Evolutionary conservation across 2,797 vertebrate species (phyloP).

Genomic region (Pseudochirops cupreus): DNA sequence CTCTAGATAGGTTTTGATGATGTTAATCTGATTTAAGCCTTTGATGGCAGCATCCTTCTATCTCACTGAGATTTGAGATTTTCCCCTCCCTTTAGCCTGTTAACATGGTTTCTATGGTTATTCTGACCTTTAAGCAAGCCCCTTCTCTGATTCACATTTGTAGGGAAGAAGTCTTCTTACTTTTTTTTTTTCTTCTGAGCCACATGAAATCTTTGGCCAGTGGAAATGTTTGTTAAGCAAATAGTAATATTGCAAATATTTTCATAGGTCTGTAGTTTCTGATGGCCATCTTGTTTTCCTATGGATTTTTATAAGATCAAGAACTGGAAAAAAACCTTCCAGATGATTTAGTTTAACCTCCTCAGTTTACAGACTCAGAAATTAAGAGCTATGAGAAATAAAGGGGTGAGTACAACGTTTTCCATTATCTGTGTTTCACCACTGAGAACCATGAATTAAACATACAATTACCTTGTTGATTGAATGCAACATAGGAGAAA

Average conservation of each 20-base stretch:
- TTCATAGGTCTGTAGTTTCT: neutral
- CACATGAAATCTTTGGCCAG: slow-evolving; percentile 1
- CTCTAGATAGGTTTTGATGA: slow-evolving; percentile 53
- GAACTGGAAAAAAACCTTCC: neutral
- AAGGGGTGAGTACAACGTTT: neutral
- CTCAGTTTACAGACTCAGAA: neutral
- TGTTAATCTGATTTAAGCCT: slow-evolving; percentile 76
- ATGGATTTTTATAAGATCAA: neutral
- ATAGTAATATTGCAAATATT: slow-evolving; percentile 7
- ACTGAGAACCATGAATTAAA: neutral
- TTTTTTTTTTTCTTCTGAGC: neutral
- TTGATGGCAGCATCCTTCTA: slow-evolving; percentile 57
- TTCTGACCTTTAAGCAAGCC: slow-evolving; percentile 52
- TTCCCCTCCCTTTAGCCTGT: slow-evolving; percentile 26
- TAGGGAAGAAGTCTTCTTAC: neutral
- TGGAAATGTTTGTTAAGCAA: slow-evolving; percentile 8
- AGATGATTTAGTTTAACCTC: neutral
- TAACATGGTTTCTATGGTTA: slow-evolving; percentile 74
- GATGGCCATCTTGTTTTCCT: neutral
- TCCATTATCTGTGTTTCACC: neutral
- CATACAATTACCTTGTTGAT: neutral
- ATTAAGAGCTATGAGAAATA: neutral
- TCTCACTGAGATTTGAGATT: slow-evolving; percentile 64
- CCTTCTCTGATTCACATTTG: slow-evolving; percentile 26
- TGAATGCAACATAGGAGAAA: neutral